Evolutionary conservation across 2,113 vertebrate species (phyloP).

Genomic region (Gymnobelideus leadbeateri): DNA sequence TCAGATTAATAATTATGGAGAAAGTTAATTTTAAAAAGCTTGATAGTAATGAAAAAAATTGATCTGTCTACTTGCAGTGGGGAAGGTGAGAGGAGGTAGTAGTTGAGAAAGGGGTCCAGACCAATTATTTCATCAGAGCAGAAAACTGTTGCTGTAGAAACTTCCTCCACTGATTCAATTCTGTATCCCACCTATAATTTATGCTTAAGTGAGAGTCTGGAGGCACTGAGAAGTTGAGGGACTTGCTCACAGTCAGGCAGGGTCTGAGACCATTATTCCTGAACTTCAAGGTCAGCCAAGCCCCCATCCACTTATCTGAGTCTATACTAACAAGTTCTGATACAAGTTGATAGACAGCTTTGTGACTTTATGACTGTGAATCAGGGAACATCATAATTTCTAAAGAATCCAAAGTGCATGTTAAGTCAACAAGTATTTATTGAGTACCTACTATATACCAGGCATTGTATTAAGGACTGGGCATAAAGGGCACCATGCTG

Average conservation of each 20-base stretch:
- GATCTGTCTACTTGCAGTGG: neutral
- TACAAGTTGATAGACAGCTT: neutral
- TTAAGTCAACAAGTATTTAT: neutral
- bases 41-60: constrained; percentile 59
- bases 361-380: neutral
- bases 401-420: neutral
- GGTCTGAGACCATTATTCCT: neutral
- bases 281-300: neutral
- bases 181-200: neutral
- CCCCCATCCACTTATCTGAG: neutral
- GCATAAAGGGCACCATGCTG: neutral
- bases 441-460: neutral
- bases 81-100: neutral
- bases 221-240: neutral
- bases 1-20: constrained; percentile 31
- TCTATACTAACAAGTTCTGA: neutral
- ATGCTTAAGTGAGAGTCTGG: neutral
- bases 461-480: neutral
- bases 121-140: neutral
- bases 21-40: constrained; percentile 50
- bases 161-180: neutral
- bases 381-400: neutral
- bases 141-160: neutral
- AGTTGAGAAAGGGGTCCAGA: neutral
- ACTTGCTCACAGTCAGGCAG: neutral